Percentiles rank a stretch among this genome's conserved stretches.
These are phyloP conservation scores for Isaurus tuberculatus DNA, from an alignment of 92 coral and sea anemone genomes.

Conservation along the genomic window DNA sequence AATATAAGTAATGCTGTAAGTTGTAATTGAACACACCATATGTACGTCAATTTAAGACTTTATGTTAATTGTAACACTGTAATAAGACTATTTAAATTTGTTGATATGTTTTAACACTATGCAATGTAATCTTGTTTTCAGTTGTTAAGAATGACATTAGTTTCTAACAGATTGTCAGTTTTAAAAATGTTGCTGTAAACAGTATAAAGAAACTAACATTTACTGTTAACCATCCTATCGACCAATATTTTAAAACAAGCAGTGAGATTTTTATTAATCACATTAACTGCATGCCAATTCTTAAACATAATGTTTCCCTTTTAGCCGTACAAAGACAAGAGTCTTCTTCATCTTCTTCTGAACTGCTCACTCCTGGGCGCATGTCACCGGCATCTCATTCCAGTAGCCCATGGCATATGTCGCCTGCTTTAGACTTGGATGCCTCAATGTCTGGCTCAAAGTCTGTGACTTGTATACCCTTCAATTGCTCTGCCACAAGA, in stretches of 20 bases:
- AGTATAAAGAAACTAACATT: neutral
- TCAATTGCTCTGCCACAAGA: conserved; percentile 89
- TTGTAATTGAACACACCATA: no score
- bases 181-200: neutral
- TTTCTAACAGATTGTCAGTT: neutral
- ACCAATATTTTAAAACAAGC: neutral
- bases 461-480: conserved; percentile 82
- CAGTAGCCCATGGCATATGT: conserved; percentile 93
- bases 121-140: neutral
- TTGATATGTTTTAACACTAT: neutral
- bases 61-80: no score
- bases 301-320: conserved; percentile 58
- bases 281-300: conserved; percentile 60
- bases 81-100: no score
- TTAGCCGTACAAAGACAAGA: conserved; percentile 75
- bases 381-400: conserved; percentile 66
- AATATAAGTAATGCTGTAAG: no score
- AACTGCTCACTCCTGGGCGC: conserved; percentile 78
- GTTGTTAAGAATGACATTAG: neutral
- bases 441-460: conserved; percentile 56
- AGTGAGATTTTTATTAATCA: neutral
- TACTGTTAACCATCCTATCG: conserved; percentile 4
- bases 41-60: no score
- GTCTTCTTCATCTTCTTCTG: conserved; percentile 78
- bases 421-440: conserved; percentile 69